Percentiles rank a stretch among this genome's conserved stretches.
Conservation (phyloP, 2,888 invertebrate species). For the Uloborus plumipes region DNA sequence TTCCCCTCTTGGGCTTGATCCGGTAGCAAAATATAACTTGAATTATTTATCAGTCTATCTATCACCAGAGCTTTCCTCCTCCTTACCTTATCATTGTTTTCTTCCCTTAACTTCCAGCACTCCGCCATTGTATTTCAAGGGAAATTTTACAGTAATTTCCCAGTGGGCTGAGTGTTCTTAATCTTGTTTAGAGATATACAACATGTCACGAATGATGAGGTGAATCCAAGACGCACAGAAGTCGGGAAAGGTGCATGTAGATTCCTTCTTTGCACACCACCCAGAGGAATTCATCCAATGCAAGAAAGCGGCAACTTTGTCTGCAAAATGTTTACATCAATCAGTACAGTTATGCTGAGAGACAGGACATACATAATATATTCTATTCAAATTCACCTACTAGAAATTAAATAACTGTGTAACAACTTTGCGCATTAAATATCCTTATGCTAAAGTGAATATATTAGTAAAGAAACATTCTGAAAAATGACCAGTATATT, state of each 20-base stretch:
- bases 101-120: conserved; percentile 44
- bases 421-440: conserved; percentile 43
- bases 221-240: conserved; percentile 21
- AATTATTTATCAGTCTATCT: conserved; percentile 62
- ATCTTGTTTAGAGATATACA: conserved; percentile 61
- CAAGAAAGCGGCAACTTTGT: conserved; percentile 37
- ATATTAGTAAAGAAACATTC: conserved; percentile 22
- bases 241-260: conserved; percentile 34
- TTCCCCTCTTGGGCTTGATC: conserved; percentile 28
- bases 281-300: conserved; percentile 27
- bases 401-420: conserved; percentile 19
- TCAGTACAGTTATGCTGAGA: conserved; percentile 42
- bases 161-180: conserved; percentile 42
- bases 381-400: conserved; percentile 46
- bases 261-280: conserved; percentile 33
- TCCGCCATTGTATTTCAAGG: conserved; percentile 50
- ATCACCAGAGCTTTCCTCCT: conserved; percentile 35
- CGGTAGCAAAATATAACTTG: conserved; percentile 55
- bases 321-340: conserved; percentile 42
- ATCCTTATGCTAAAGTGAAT: conserved; percentile 41
- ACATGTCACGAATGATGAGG: conserved; percentile 56
- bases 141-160: conserved; percentile 63
- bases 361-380: conserved; percentile 53
- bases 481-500: too few relatives aligned
- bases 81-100: conserved; percentile 45